Percentiles rank a stretch among this genome's conserved stretches.
These are phyloP conservation scores for Alosa alosa DNA, from an alignment of 2,113 vertebrate species.

Conservation along the genomic window DNA sequence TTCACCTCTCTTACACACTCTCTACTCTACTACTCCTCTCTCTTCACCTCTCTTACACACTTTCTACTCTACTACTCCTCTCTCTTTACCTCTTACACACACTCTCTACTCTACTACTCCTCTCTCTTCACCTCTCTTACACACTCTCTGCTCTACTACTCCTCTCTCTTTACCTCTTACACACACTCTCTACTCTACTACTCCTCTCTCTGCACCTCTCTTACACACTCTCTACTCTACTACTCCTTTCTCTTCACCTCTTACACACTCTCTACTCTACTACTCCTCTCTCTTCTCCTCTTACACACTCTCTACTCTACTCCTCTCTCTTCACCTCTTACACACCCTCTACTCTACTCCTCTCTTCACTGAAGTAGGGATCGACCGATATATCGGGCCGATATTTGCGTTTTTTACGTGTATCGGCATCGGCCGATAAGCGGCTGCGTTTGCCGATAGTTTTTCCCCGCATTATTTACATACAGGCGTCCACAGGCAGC, in stretches of 20 bases:
- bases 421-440: too few relatives aligned
- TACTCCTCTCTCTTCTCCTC: neutral
- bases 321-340: neutral
- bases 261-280: neutral
- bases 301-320: neutral
- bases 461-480: too few relatives aligned
- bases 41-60: neutral
- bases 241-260: neutral
- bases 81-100: neutral
- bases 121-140: neutral
- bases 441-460: too few relatives aligned
- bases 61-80: neutral
- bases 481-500: too few relatives aligned
- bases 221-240: neutral
- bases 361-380: too few relatives aligned
- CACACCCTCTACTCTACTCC: too few relatives aligned
- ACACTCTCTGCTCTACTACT: constrained; percentile 20
- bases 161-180: neutral
- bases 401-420: too few relatives aligned
- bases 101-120: neutral
- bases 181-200: neutral
- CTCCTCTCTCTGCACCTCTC: neutral
- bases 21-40: neutral
- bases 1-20: neutral
- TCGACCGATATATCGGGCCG: too few relatives aligned